phyloP scores from a whole-genome alignment of 2,113 vertebrate genomes.

The Heterocephalus glaber region DNA sequence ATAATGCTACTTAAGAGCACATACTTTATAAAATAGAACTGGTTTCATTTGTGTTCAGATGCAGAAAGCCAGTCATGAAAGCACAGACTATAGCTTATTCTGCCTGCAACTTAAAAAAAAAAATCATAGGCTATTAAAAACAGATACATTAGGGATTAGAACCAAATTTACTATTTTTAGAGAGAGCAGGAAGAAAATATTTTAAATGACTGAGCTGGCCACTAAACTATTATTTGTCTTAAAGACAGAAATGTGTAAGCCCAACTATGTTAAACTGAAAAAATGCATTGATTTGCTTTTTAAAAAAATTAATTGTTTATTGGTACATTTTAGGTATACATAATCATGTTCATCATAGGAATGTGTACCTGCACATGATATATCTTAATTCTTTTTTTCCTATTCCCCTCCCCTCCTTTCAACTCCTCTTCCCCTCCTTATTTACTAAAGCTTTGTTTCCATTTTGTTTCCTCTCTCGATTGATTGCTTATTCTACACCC shows the following conservation, averaged over 20 bases:
- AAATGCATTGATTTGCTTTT: conserved; percentile 73
- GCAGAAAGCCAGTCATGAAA: conserved; percentile 69
- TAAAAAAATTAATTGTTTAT: too few relatives aligned
- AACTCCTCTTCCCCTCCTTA: too few relatives aligned
- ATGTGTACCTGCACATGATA: too few relatives aligned
- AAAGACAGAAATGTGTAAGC: conserved; percentile 76
- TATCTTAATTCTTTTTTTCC: too few relatives aligned
- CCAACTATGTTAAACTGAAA: conserved; percentile 65
- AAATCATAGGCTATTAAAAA: conserved; percentile 30
- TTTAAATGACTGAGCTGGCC: conserved; percentile 61
- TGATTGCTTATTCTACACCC: too few relatives aligned
- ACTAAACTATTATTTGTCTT: conserved; percentile 64
- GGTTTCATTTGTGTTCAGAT: conserved; percentile 69
- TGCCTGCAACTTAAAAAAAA: conserved; percentile 19
- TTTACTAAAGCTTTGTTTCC: too few relatives aligned
- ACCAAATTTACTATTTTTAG: conserved; percentile 75
- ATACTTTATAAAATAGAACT: conserved; percentile 70
- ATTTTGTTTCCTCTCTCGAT: neutral
- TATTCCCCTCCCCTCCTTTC: too few relatives aligned
- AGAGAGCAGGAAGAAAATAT: conserved; percentile 45
- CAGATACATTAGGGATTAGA: conserved; percentile 51
- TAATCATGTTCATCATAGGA: too few relatives aligned
- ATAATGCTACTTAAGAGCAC: conserved; percentile 55
- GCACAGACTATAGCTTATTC: conserved; percentile 68
- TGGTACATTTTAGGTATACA: too few relatives aligned